phyloP scores from a whole-genome alignment of 2,888 invertebrate genomes.

The Sclerodermus sp. region DNA sequence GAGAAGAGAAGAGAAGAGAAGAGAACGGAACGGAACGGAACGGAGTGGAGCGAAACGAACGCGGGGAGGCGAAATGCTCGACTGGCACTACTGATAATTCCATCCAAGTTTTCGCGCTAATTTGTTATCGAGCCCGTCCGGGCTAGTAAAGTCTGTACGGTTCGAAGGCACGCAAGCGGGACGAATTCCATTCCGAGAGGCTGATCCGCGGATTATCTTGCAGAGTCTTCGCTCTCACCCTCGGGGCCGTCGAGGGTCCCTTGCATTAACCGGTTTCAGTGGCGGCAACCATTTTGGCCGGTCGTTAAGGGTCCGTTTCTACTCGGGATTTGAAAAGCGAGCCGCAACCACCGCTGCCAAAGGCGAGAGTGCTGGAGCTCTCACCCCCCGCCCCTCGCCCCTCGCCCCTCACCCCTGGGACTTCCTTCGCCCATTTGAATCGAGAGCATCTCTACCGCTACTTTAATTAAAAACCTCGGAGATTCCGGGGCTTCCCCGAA shows the following conservation, averaged over 20 bases:
- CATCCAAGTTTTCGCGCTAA: too few species aligned
- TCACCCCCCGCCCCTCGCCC: too few species aligned
- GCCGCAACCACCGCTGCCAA: background rate
- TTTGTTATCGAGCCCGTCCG: too few species aligned
- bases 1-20: too few species aligned
- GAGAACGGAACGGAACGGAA: too few species aligned
- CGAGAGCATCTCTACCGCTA: slow-evolving; percentile 7
- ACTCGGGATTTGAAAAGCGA: slow-evolving; percentile 10
- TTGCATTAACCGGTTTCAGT: slow-evolving; percentile 44
- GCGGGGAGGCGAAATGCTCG: too few species aligned
- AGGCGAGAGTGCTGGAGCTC: background rate
- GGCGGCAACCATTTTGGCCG: slow-evolving; percentile 33
- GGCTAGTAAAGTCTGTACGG: too few species aligned
- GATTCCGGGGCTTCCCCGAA: slow-evolving; percentile 14
- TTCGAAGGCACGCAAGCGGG: background rate
- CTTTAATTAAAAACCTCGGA: slow-evolving; percentile 38
- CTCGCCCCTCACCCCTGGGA: too few species aligned
- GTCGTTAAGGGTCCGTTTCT: slow-evolving; percentile 40
- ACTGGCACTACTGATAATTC: too few species aligned
- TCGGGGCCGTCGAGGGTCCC: slow-evolving; percentile 12
- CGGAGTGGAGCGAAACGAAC: too few species aligned
- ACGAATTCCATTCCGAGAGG: background rate
- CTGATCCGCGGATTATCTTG: slow-evolving; percentile 36
- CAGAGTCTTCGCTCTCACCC: slow-evolving; percentile 17
- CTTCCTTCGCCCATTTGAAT: background rate